Conservation (phyloP, 2,888 invertebrate species). For the Acleris cristana region DNA sequence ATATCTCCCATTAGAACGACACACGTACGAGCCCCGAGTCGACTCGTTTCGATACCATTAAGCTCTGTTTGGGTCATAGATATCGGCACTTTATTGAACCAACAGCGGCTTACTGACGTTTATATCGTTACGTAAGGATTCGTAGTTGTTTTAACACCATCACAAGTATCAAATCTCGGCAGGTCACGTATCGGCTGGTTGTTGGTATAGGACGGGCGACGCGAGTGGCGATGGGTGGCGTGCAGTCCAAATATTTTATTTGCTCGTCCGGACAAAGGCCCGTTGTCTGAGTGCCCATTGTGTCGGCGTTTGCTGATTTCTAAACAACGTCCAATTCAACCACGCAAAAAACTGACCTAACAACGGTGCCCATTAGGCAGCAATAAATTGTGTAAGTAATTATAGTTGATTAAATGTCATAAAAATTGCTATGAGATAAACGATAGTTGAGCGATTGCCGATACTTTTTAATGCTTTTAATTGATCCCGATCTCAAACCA, state of each 20-base stretch:
- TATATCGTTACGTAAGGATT: constrained; percentile 8
- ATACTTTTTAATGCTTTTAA: constrained; percentile 35
- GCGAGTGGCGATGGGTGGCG: constrained; percentile 44
- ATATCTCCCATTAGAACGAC: constrained; percentile 27
- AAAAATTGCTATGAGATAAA: constrained; percentile 29
- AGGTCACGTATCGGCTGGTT: constrained; percentile 44
- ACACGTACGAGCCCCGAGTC: neutral
- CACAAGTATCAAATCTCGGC: constrained; percentile 11
- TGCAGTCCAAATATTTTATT: constrained; percentile 70
- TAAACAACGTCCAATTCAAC: constrained; percentile 56
- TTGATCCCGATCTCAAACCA: constrained; percentile 36
- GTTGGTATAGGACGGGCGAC: constrained; percentile 50
- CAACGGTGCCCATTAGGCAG: constrained; percentile 21
- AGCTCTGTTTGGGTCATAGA: constrained; percentile 22
- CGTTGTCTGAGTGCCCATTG: constrained; percentile 66
- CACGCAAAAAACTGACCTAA: constrained; percentile 40
- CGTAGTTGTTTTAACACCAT: constrained; percentile 22
- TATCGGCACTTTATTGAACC: constrained; percentile 26
- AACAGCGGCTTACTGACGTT: constrained; percentile 18
- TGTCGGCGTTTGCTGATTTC: constrained; percentile 62
- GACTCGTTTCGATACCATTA: constrained; percentile 20
- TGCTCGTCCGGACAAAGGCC: constrained; percentile 61
- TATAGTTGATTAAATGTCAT: constrained; percentile 32
- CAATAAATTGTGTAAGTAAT: constrained; percentile 23
- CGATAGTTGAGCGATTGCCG: constrained; percentile 19